These are phyloP conservation scores for Cremastinae sp. DNA, from an alignment of 2,888 invertebrate genomes.

Conservation along the genomic window DNA sequence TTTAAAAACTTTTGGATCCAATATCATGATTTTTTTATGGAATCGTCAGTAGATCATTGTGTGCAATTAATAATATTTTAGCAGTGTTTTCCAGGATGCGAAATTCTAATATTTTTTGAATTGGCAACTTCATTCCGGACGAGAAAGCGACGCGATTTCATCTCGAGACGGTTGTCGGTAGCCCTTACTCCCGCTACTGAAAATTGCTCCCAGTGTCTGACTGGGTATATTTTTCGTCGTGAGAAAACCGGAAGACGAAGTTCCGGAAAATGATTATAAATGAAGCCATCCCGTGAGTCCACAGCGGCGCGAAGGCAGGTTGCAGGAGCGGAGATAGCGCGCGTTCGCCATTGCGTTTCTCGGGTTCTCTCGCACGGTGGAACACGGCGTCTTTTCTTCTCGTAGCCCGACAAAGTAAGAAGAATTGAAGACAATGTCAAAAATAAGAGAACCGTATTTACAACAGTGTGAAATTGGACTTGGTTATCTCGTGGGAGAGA, in stretches of 20 bases:
- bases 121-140: constrained; percentile 10
- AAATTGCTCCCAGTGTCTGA: constrained; percentile 34
- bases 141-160: not conserved
- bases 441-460: constrained; percentile 78
- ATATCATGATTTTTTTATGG: too few species aligned
- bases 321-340: constrained; percentile 18
- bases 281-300: constrained; percentile 73
- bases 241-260: constrained; percentile 71
- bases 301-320: constrained; percentile 58
- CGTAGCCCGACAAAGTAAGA: constrained; percentile 78
- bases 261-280: constrained; percentile 78
- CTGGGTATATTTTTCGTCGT: constrained; percentile 47
- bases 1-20: too few species aligned
- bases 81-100: not conserved
- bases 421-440: constrained; percentile 78
- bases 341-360: constrained; percentile 11
- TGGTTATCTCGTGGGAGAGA: constrained; percentile 71
- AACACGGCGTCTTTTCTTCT: constrained; percentile 64
- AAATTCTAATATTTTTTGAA: not conserved
- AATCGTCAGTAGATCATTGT: too few species aligned
- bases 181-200: constrained; percentile 24
- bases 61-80: too few species aligned
- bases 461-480: constrained; percentile 79
- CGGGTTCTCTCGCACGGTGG: constrained; percentile 53
- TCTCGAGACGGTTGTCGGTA: constrained; percentile 18